A percentile compares a stretch with the other conserved stretches of the same genome.
These are phyloP conservation scores for Lucilia cuprina DNA, from an alignment of 1,140 invertebrate genomes.

Conservation along the genomic window DNA sequence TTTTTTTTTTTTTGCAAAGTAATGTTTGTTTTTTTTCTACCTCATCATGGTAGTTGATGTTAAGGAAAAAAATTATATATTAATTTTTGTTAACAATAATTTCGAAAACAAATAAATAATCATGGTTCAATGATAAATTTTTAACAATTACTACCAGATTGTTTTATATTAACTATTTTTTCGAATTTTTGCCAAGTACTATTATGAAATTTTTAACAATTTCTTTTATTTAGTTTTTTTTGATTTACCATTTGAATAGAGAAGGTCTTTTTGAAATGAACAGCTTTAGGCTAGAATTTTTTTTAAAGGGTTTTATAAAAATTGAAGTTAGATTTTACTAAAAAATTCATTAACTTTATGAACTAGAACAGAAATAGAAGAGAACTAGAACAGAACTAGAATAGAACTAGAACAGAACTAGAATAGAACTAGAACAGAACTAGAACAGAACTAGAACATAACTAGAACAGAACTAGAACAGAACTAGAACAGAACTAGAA, in stretches of 20 bases:
- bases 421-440: too few species aligned
- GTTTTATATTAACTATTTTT: background rate
- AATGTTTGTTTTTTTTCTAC: background rate
- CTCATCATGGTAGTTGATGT: background rate
- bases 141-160: background rate
- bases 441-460: too few species aligned
- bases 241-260: background rate
- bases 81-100: background rate
- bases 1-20: slow-evolving; percentile 3
- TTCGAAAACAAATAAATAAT: background rate
- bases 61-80: background rate
- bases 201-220: background rate
- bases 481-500: too few species aligned
- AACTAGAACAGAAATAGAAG: too few species aligned
- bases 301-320: background rate
- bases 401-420: too few species aligned
- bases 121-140: background rate
- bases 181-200: background rate
- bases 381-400: too few species aligned
- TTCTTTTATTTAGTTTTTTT: background rate
- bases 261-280: background rate
- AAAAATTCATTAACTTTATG: too few species aligned
- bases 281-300: background rate
- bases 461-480: too few species aligned
- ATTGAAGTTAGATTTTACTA: too few species aligned